These are phyloP conservation scores for Canis aureus DNA, from an alignment of 2,113 vertebrate genomes.

Conservation along the genomic window DNA sequence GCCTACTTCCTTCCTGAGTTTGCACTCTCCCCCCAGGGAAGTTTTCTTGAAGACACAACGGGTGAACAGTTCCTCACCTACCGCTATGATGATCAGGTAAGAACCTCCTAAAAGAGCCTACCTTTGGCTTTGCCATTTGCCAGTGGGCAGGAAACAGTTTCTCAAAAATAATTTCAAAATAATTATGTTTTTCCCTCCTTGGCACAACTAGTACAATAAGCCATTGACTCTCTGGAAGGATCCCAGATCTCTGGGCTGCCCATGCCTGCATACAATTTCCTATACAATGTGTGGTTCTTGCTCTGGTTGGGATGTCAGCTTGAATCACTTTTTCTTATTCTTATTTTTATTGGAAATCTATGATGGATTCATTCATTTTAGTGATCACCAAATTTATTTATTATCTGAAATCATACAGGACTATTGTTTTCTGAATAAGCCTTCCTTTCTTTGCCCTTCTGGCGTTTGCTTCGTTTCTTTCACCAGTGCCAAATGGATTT, in stretches of 20 bases:
- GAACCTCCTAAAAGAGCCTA: constrained; percentile 5
- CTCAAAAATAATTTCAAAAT: background rate
- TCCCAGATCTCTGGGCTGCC: too few relatives aligned
- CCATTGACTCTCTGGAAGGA: background rate
- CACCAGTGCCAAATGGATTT: background rate
- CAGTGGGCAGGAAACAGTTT: background rate
- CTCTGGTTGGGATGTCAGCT: background rate
- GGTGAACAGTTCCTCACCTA: constrained; percentile 95
- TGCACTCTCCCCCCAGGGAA: constrained; percentile 96
- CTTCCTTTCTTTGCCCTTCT: background rate
- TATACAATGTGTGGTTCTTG: accelerated
- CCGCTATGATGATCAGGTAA: constrained; percentile 94
- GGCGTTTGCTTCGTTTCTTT: background rate
- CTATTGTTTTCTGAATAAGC: background rate
- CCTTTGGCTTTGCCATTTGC: background rate
- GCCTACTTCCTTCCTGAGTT: constrained; percentile 97
- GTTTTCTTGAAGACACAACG: constrained; percentile 95
- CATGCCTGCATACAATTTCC: accelerated
- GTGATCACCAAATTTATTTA: background rate
- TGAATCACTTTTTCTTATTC: background rate
- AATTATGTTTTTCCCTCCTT: background rate
- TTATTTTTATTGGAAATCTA: background rate
- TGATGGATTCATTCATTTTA: background rate
- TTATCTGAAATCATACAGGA: background rate
- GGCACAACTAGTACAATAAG: too few relatives aligned